These are phyloP conservation scores for Petromus typicus DNA, from an alignment of 2,113 vertebrate species.

Conservation along the genomic window DNA sequence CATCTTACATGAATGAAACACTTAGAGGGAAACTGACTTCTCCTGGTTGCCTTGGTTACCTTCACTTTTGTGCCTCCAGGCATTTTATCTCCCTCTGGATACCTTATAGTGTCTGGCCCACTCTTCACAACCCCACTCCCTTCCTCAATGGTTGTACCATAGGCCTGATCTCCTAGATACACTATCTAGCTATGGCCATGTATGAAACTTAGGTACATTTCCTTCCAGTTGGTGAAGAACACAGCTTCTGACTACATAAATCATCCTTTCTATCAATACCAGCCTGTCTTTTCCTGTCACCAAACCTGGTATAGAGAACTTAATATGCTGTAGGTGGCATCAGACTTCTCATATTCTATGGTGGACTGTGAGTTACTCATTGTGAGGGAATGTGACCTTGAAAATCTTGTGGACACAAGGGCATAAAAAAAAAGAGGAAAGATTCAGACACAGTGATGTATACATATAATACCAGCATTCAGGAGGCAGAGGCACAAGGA, in stretches of 20 bases:
- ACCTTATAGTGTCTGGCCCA: background rate
- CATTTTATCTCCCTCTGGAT: background rate
- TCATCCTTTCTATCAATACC: background rate
- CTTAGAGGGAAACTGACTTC: background rate
- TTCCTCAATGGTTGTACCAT: background rate
- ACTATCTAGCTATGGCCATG: background rate
- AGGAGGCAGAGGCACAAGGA: background rate
- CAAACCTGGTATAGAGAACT: accelerated
- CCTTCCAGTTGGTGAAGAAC: background rate
- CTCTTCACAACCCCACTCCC: background rate
- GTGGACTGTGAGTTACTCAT: accelerated
- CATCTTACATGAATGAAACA: background rate
- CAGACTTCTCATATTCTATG: background rate
- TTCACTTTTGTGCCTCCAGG: background rate
- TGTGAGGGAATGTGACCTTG: background rate
- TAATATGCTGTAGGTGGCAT: background rate
- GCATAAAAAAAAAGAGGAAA: background rate
- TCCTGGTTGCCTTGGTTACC: background rate
- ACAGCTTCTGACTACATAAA: background rate
- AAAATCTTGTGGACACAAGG: background rate
- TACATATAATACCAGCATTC: background rate
- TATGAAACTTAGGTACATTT: background rate
- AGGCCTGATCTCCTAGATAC: background rate
- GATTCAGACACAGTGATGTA: background rate
- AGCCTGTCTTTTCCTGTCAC: background rate